These are phyloP conservation scores for Protaetia brevitarsis DNA, from an alignment of 1,140 invertebrate genomes.

Conservation along the genomic window DNA sequence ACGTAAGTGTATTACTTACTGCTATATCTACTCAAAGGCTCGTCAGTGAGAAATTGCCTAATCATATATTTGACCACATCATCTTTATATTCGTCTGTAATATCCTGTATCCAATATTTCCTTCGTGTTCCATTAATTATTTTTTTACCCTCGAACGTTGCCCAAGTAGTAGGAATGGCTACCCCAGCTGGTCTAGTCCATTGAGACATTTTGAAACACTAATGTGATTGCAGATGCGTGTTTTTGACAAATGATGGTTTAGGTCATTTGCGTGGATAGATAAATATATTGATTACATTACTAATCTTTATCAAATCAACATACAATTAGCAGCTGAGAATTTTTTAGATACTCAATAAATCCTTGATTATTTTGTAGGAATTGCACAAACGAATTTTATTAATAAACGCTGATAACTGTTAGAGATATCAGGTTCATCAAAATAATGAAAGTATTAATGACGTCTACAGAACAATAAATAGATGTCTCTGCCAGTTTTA, in stretches of 20 bases:
- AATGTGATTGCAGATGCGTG: too few species aligned
- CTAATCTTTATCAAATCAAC: too few species aligned
- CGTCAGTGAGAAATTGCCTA: neutral
- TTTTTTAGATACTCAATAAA: too few species aligned
- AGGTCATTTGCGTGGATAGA: neutral
- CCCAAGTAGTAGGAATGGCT: constrained; percentile 23
- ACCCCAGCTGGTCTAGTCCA: constrained; percentile 25
- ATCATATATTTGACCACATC: neutral
- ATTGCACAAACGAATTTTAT: too few species aligned
- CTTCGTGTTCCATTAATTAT: neutral
- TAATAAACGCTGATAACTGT: too few species aligned
- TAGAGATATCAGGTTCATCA: too few species aligned
- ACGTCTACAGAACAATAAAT: too few species aligned
- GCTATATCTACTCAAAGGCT: constrained; percentile 14
- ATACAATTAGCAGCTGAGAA: too few species aligned
- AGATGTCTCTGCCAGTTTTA: too few species aligned
- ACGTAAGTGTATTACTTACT: neutral
- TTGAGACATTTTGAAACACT: neutral
- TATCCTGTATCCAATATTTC: constrained; percentile 11
- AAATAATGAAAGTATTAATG: too few species aligned
- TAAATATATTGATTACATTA: too few species aligned
- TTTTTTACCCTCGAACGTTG: constrained; percentile 20
- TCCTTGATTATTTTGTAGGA: too few species aligned
- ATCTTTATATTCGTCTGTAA: constrained; percentile 13
- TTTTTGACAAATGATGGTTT: neutral